Evolutionary conservation across 2,113 vertebrate species (phyloP).

Genomic region (Dolichotis patagonum): DNA sequence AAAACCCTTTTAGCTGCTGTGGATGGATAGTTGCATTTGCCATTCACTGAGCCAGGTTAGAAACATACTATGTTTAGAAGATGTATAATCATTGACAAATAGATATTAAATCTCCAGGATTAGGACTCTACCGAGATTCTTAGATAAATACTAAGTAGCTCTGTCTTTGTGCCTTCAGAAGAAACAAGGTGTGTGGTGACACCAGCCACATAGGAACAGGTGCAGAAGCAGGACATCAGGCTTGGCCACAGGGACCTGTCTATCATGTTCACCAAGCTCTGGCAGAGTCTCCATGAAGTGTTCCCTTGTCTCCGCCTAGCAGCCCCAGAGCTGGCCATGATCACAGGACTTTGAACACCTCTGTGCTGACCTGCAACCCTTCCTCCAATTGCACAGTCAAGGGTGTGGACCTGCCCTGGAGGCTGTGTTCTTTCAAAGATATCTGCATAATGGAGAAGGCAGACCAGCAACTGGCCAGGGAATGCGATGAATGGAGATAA

Average conservation of each 20-base stretch:
- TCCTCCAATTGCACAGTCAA: neutral
- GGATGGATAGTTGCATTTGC: neutral
- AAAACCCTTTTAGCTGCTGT: neutral
- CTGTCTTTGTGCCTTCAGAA: neutral
- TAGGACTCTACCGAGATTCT: neutral
- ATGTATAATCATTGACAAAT: constrained; percentile 15
- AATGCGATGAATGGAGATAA: neutral
- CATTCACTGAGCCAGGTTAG: neutral
- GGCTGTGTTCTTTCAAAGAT: neutral
- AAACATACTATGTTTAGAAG: constrained; percentile 51
- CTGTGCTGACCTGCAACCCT: neutral
- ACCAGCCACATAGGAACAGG: neutral
- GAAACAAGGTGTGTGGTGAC: neutral
- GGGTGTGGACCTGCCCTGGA: neutral
- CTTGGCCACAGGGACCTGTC: neutral
- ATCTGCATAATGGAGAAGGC: neutral
- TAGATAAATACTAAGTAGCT: neutral
- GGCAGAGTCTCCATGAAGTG: neutral
- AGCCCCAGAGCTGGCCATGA: neutral
- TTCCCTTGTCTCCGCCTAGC: neutral
- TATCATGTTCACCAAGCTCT: neutral
- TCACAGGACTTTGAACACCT: neutral
- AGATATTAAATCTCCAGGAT: neutral
- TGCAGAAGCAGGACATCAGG: neutral
- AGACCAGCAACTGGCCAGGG: neutral